Conservation (phyloP, 2,113 vertebrate genomes). For the Antechinus stuartii region DNA sequence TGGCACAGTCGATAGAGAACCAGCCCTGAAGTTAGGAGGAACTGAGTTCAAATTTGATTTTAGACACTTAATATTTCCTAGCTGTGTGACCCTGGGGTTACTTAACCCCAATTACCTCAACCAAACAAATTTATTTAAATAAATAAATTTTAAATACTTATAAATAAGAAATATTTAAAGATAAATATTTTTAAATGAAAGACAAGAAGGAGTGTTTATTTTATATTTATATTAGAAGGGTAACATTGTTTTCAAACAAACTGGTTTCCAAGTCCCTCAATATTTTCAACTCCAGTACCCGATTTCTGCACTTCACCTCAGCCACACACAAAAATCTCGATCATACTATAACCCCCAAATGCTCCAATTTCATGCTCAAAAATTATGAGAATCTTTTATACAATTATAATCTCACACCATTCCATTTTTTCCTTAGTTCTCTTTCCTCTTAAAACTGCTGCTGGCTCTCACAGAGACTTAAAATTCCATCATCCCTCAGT, state of each 20-base stretch:
- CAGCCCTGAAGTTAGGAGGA: too few species aligned
- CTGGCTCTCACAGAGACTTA: background rate
- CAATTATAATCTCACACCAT: background rate
- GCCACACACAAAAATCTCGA: background rate
- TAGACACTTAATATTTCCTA: too few species aligned
- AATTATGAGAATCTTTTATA: background rate
- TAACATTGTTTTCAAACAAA: background rate
- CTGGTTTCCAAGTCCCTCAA: background rate
- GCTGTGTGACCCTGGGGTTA: too few species aligned
- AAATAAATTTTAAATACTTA: too few species aligned
- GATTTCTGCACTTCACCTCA: background rate
- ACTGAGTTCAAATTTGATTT: too few species aligned
- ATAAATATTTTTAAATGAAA: background rate
- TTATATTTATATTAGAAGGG: background rate
- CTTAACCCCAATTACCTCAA: too few species aligned
- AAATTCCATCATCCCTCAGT: background rate
- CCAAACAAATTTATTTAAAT: too few species aligned
- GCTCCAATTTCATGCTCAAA: background rate
- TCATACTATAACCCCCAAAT: background rate
- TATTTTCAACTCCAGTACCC: background rate
- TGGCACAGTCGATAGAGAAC: too few species aligned
- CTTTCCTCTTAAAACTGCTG: background rate
- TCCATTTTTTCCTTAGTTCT: background rate
- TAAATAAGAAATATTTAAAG: too few species aligned
- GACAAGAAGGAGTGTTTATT: background rate